These are phyloP conservation scores for Eubasilissa regina DNA, from an alignment of 1,140 invertebrate genomes.

Conservation along the genomic window DNA sequence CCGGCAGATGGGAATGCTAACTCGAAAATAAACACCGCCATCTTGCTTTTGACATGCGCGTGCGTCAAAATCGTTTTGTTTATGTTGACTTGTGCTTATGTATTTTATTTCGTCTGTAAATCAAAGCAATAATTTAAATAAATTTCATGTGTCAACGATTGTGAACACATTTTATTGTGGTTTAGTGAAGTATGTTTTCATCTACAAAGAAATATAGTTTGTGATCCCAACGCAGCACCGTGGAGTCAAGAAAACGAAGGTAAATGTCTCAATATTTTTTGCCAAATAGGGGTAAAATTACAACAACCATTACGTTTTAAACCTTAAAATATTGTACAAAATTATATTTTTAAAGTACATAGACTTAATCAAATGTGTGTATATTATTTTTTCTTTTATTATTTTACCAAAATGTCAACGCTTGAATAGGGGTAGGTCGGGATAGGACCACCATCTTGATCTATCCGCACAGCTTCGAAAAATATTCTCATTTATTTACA, in stretches of 20 bases:
- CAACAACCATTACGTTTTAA: conserved; percentile 3
- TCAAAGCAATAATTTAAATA: conserved; percentile 35
- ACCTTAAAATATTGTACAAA: not conserved
- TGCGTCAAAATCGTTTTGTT: conserved; percentile 60
- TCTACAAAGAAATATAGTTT: conserved; percentile 43
- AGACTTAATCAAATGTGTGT: not conserved
- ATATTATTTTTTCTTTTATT: not conserved
- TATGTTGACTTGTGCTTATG: conserved; percentile 52
- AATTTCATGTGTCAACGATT: not conserved
- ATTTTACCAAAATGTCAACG: conserved; percentile 1
- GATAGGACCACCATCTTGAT: conserved; percentile 54
- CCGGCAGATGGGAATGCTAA: not conserved
- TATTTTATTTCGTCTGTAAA: conserved; percentile 39
- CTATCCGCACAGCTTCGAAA: conserved; percentile 12
- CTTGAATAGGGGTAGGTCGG: conserved; percentile 54
- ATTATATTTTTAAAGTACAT: not conserved
- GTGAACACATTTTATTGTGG: conserved; percentile 18
- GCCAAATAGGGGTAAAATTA: conserved; percentile 27
- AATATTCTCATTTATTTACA: not conserved
- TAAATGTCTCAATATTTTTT: conserved; percentile 33
- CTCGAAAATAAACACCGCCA: conserved; percentile 44
- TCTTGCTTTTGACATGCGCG: conserved; percentile 48
- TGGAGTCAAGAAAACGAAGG: conserved; percentile 61
- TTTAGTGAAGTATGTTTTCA: conserved; percentile 44
- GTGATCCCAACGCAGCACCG: conserved; percentile 57